A percentile compares a stretch with the other conserved stretches of the same genome.
Conservation (phyloP, 92 coral and sea anemone species). For the Porites lobata region DNA sequence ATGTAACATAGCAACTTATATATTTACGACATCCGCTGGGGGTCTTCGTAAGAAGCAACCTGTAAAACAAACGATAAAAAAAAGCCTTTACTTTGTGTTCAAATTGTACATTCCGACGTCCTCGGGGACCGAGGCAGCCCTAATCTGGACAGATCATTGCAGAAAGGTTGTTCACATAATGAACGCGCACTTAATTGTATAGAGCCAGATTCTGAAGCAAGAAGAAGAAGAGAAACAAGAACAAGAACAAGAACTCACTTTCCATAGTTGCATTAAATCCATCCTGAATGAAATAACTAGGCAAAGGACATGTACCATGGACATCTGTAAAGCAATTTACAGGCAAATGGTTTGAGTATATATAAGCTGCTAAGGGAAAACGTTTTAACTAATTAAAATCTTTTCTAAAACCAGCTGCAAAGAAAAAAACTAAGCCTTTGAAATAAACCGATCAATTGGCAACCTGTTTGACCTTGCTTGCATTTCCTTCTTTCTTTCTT, state of each 20-base stretch:
- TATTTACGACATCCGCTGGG: not conserved
- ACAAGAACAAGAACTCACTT: not conserved
- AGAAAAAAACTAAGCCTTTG: too few relatives aligned
- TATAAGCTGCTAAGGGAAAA: too few relatives aligned
- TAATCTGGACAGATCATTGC: too few relatives aligned
- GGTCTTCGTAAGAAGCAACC: not conserved
- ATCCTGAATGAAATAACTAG: not conserved
- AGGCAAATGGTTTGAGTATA: not conserved
- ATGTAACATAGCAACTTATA: not conserved
- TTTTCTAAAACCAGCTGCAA: not conserved
- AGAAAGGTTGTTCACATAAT: too few relatives aligned
- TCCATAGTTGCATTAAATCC: not conserved
- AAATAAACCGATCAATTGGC: too few relatives aligned
- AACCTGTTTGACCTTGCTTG: too few relatives aligned
- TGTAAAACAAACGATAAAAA: not conserved
- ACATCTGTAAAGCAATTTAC: not conserved
- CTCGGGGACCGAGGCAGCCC: not conserved
- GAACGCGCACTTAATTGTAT: too few relatives aligned
- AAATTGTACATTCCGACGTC: not conserved
- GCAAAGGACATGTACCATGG: not conserved
- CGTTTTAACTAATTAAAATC: not conserved
- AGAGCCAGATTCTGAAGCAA: not conserved
- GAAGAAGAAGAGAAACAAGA: not conserved
- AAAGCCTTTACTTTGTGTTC: not conserved
- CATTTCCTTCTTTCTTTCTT: too few relatives aligned